These are phyloP conservation scores for Melanotaenia nigrans DNA, from an alignment of 2,797 vertebrate species.

Conservation along the genomic window DNA sequence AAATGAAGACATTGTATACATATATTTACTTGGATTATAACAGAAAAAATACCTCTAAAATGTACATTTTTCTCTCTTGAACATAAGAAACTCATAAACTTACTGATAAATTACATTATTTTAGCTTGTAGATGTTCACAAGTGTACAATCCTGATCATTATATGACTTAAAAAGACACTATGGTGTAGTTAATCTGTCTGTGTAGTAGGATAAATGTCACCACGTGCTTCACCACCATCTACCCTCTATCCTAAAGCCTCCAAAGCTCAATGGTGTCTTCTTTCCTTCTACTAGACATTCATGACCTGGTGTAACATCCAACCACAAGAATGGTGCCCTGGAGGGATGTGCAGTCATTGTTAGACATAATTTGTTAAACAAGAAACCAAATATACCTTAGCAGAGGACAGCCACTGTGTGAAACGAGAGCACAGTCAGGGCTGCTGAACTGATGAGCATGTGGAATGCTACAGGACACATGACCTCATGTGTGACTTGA, in stretches of 20 bases:
- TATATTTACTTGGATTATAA: slow-evolving; percentile 15
- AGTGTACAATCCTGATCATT: background rate
- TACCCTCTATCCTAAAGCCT: slow-evolving; percentile 8
- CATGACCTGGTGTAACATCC: slow-evolving; percentile 33
- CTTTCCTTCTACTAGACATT: slow-evolving; percentile 44
- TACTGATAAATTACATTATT: background rate
- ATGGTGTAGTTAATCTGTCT: slow-evolving; percentile 9
- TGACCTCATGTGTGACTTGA: slow-evolving; percentile 41
- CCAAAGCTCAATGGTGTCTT: slow-evolving; percentile 41
- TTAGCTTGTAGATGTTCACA: slow-evolving; percentile 1
- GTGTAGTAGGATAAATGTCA: slow-evolving; percentile 8
- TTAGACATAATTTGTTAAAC: slow-evolving; percentile 41
- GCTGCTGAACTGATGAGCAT: slow-evolving; percentile 32
- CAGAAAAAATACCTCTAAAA: slow-evolving; percentile 19
- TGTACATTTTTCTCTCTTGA: slow-evolving; percentile 27
- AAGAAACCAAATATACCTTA: slow-evolving; percentile 60
- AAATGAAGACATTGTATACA: slow-evolving; percentile 33
- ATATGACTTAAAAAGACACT: background rate
- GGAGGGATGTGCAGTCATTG: slow-evolving; percentile 42
- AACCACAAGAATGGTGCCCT: slow-evolving; percentile 47
- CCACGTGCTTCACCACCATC: slow-evolving; percentile 4
- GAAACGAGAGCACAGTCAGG: slow-evolving; percentile 38
- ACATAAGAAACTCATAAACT: slow-evolving; percentile 40
- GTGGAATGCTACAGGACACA: slow-evolving; percentile 30
- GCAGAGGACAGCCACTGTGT: slow-evolving; percentile 21